Evolutionary conservation across 2,888 invertebrate species (phyloP), one percentile per base, ranked within the genome.

Genomic region (Conus canariensis): DNA sequence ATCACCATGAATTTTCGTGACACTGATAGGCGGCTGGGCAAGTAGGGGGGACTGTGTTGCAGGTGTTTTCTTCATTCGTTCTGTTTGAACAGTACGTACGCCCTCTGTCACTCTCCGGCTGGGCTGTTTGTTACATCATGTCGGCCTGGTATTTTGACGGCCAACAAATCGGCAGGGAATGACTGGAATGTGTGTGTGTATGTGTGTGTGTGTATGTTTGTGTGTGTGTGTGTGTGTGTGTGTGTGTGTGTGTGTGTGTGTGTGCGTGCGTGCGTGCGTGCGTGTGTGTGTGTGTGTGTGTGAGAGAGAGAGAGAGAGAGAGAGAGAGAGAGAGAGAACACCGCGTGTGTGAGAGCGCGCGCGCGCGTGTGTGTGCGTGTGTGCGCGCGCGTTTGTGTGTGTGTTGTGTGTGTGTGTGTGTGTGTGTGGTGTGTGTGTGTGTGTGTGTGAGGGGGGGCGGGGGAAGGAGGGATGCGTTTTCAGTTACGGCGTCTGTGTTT

Each of bases 171-270:
- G 45, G 45, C 45, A 45, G 64, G 16, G 64, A 64, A 64, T 16
- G 1, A 64, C 16, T 14, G 64, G 12, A 64, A 10, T 70, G 70
- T 70, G n/a, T 9, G 70, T 70, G 70, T 70, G 70, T 70, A 8
- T 70, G 70, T 70, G 22, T 70, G 70, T 12, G 22, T 70, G 70
- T 22, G 70, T 70, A 8, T 70, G 70, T 70, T 4, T 70, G 70
- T 70, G 70, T 70, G 70, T 22, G 70, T 70, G 70, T 70, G 70
- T 70, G 70, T 70, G 70, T 22, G 70, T 70, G 70, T 70, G 70
- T 70, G 70, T 22, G 70, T 70, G 70, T 70, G 70, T 7, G 70
- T 22, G 70, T 7, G 22, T 70, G 70, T 7, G 70, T 70, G 70
- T 7, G 70, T 70, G 70, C 19, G 70, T 70, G 70, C 22, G 70